These are phyloP conservation scores for Diachrysia chrysitis DNA, from an alignment of 2,888 invertebrate genomes.

Conservation along the genomic window DNA sequence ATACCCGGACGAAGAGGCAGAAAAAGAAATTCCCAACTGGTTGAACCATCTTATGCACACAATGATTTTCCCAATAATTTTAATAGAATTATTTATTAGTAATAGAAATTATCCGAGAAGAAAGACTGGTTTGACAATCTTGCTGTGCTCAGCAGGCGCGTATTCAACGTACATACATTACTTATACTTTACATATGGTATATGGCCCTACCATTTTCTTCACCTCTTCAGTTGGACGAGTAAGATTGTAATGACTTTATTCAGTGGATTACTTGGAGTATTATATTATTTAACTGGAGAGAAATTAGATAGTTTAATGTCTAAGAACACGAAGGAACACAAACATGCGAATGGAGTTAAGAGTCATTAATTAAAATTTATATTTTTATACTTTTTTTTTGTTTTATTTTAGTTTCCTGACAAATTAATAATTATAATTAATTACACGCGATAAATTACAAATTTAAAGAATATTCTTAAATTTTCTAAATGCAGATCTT, in stretches of 20 bases:
- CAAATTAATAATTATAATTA: background rate
- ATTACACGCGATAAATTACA: too few relatives aligned
- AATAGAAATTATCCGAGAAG: slow-evolving; percentile 93
- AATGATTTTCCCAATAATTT: slow-evolving; percentile 92
- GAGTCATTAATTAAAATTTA: slow-evolving; percentile 26
- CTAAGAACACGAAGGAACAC: slow-evolving; percentile 76
- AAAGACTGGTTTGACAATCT: slow-evolving; percentile 89
- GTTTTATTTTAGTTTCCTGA: slow-evolving; percentile 10
- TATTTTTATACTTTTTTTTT: background rate
- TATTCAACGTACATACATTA: slow-evolving; percentile 93
- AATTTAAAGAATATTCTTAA: too few relatives aligned
- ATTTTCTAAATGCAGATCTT: too few relatives aligned
- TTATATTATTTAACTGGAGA: slow-evolving; percentile 92
- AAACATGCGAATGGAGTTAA: slow-evolving; percentile 52
- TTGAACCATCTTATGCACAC: slow-evolving; percentile 97
- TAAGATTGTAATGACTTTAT: slow-evolving; percentile 91
- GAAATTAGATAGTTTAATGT: slow-evolving; percentile 90
- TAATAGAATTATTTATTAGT: slow-evolving; percentile 92
- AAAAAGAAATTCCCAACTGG: slow-evolving; percentile 95
- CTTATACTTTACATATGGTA: slow-evolving; percentile 91
- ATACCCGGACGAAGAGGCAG: slow-evolving; percentile 92
- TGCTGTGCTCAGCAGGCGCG: slow-evolving; percentile 88
- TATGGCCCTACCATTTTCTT: slow-evolving; percentile 97
- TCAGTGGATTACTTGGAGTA: slow-evolving; percentile 88
- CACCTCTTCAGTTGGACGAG: slow-evolving; percentile 91